Evolutionary conservation across 2,113 vertebrate species (phyloP).

Genomic region (Cavia porcellus): DNA sequence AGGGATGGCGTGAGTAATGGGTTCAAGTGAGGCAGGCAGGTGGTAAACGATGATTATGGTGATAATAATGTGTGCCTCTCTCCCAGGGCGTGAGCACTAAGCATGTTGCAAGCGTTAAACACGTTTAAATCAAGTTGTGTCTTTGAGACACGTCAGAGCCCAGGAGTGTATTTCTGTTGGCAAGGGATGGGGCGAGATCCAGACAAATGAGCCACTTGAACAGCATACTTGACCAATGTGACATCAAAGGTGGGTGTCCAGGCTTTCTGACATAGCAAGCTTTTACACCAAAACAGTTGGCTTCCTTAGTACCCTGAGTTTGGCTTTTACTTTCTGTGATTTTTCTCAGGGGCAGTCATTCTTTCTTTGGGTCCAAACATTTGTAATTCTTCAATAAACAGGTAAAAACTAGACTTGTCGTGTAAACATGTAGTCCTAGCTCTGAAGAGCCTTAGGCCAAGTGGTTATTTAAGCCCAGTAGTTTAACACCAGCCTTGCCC

Average conservation of each 20-base stretch:
- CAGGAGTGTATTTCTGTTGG: background rate
- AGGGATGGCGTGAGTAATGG: conserved; percentile 59
- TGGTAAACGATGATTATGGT: conserved; percentile 69
- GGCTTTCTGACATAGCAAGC: background rate
- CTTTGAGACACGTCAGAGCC: background rate
- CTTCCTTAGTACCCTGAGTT: background rate
- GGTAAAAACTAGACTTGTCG: background rate
- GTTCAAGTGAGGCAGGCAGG: conserved; percentile 71
- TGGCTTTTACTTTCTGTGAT: background rate
- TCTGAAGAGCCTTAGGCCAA: background rate
- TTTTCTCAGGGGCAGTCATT: background rate
- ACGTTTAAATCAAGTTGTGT: background rate
- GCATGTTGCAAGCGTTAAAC: background rate
- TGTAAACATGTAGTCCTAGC: too few species aligned
- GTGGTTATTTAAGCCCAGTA: background rate
- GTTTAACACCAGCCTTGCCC: background rate
- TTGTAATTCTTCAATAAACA: background rate
- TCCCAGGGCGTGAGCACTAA: conserved; percentile 51
- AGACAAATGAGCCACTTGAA: background rate
- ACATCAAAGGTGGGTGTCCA: background rate
- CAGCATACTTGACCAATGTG: background rate
- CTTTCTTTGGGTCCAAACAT: background rate
- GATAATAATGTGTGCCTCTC: conserved; percentile 63
- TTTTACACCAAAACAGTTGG: background rate
- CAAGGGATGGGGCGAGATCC: background rate